Conservation (phyloP, 2,113 vertebrate genomes). For the Gobio gobio region DNA sequence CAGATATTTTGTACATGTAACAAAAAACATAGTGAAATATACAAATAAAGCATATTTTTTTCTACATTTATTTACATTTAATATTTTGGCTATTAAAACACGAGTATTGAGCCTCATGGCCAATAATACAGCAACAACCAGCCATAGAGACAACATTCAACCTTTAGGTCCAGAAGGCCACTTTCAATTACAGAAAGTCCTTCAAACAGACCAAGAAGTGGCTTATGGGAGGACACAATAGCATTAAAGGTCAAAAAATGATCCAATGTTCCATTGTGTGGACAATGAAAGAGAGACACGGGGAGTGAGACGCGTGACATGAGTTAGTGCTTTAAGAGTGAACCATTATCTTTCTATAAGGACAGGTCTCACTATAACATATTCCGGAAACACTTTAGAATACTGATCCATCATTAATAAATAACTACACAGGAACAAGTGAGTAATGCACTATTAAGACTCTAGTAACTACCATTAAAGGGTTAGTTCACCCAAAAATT, state of each 20-base stretch:
- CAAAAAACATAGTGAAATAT: background rate
- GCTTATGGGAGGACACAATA: conserved; percentile 7
- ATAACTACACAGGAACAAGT: too few species aligned
- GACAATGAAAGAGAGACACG: background rate
- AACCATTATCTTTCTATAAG: background rate
- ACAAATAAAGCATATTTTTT: background rate
- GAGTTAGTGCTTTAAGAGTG: background rate
- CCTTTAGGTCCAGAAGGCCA: background rate
- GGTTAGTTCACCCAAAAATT: too few species aligned
- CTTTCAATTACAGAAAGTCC: background rate
- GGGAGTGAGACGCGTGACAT: background rate
- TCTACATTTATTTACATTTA: too few species aligned
- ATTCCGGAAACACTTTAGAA: too few species aligned
- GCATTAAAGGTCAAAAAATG: background rate
- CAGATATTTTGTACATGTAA: too few species aligned
- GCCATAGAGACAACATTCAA: conserved; percentile 9
- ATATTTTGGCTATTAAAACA: background rate
- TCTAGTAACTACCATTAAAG: too few species aligned
- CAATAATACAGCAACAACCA: background rate
- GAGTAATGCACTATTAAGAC: too few species aligned
- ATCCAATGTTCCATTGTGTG: too few species aligned
- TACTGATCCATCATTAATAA: too few species aligned
- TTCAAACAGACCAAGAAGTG: background rate
- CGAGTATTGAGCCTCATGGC: background rate
- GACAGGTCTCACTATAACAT: background rate